phyloP scores from a whole-genome alignment of 2,797 vertebrate species.

The Peromyscus nudipes region DNA sequence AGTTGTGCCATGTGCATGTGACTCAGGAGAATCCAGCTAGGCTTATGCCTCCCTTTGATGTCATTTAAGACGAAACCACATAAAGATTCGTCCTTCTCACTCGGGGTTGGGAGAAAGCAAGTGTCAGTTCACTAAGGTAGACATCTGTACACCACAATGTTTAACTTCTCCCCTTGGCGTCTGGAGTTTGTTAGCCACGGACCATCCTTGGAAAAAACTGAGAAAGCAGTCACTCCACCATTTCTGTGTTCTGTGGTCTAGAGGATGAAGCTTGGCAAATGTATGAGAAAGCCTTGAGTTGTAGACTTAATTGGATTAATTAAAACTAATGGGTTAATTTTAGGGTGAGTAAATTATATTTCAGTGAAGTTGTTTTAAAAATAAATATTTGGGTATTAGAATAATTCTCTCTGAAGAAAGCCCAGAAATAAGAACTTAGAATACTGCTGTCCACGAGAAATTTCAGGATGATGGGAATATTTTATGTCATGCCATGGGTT shows the following conservation, averaged over 20 bases:
- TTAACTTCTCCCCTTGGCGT: background rate
- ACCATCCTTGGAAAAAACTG: background rate
- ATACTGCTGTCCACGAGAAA: background rate
- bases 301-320: background rate
- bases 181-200: background rate
- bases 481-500: background rate
- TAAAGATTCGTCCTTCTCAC: slow-evolving; percentile 32
- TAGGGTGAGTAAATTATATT: background rate
- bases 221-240: background rate
- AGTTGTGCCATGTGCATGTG: background rate
- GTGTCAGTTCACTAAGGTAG: slow-evolving; percentile 3
- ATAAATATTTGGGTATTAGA: background rate
- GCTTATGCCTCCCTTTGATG: slow-evolving; percentile 28
- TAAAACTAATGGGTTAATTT: background rate
- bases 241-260: slow-evolving; percentile 47
- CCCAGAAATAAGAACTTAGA: background rate
- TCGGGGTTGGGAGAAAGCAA: slow-evolving; percentile 7
- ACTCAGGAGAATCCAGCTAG: slow-evolving; percentile 11
- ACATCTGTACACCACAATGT: background rate
- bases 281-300: background rate
- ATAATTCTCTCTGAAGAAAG: slow-evolving; percentile 37
- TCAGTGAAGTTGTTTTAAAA: background rate
- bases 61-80: slow-evolving; percentile 47
- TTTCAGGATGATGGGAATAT: background rate
- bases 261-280: background rate